Percentiles rank a stretch among this genome's conserved stretches.
These are phyloP conservation scores for Hassar affinis DNA, from an alignment of 2,113 vertebrate genomes.

Conservation along the genomic window DNA sequence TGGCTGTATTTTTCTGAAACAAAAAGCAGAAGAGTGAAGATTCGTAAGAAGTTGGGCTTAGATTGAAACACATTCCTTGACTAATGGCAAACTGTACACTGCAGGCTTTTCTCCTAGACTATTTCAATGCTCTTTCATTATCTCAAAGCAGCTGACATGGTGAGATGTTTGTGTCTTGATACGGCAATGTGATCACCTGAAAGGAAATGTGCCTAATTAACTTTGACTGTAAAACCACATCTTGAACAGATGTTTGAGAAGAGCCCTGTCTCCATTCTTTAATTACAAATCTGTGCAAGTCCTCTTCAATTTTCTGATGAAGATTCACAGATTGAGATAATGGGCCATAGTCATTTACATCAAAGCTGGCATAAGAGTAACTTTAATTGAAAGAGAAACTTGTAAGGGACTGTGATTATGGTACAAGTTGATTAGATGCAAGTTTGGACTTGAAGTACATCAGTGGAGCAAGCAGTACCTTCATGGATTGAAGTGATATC, in stretches of 20 bases:
- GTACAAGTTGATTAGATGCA: not conserved
- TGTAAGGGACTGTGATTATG: not conserved
- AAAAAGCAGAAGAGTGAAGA: not conserved
- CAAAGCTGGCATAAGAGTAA: slow-evolving; percentile 34
- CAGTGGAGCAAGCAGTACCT: too few relatives aligned
- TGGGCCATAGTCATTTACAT: slow-evolving; percentile 20
- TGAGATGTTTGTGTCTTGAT: slow-evolving; percentile 29
- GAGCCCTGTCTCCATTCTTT: slow-evolving; percentile 33
- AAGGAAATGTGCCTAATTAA: slow-evolving; percentile 47
- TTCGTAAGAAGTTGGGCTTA: not conserved
- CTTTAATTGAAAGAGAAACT: slow-evolving; percentile 37
- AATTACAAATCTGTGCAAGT: slow-evolving; percentile 44
- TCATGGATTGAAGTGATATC: not conserved
- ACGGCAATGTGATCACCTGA: slow-evolving; percentile 48
- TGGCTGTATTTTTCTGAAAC: not conserved
- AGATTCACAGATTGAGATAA: slow-evolving; percentile 29
- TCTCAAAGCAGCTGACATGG: slow-evolving; percentile 19
- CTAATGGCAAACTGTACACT: not conserved
- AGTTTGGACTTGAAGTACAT: not conserved
- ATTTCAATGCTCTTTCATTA: slow-evolving; percentile 40
- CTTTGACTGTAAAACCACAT: slow-evolving; percentile 43
- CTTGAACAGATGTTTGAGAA: slow-evolving; percentile 49
- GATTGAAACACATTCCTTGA: not conserved
- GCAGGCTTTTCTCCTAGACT: slow-evolving; percentile 17
- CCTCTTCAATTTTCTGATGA: slow-evolving; percentile 32